These are phyloP conservation scores for Tachypleus tridentatus DNA, from an alignment of 1,140 invertebrate genomes.

Conservation along the genomic window DNA sequence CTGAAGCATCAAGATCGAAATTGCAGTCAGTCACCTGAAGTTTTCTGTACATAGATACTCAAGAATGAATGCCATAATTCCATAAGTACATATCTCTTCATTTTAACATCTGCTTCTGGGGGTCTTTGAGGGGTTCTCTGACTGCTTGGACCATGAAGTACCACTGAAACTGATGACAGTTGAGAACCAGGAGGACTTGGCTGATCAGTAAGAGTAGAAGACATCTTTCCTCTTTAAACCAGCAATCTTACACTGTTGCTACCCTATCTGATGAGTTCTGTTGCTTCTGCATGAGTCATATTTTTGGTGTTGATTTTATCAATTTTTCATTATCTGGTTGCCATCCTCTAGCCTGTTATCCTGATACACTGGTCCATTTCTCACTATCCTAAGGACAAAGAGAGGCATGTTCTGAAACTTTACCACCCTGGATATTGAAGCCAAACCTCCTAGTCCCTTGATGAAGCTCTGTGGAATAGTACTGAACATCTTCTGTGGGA, in stretches of 20 bases:
- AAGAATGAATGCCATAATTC: too few relatives aligned
- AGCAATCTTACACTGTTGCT: conserved; percentile 54
- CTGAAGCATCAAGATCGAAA: too few relatives aligned
- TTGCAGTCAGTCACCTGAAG: too few relatives aligned
- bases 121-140: too few relatives aligned
- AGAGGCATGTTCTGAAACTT: conserved; percentile 73
- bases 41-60: too few relatives aligned
- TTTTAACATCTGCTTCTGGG: too few relatives aligned
- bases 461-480: conserved; percentile 52
- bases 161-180: too few relatives aligned
- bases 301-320: conserved; percentile 61
- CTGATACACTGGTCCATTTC: conserved; percentile 61
- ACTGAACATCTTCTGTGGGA: conserved; percentile 40
- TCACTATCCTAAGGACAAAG: conserved; percentile 66
- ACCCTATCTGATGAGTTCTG: conserved; percentile 59
- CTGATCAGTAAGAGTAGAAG: too few relatives aligned
- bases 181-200: too few relatives aligned
- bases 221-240: conserved; percentile 39
- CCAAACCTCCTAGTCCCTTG: conserved; percentile 65
- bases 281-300: conserved; percentile 70
- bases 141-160: too few relatives aligned
- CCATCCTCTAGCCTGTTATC: conserved; percentile 58
- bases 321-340: conserved; percentile 69
- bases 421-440: conserved; percentile 69
- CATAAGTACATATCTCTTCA: too few relatives aligned